Base-by-base conservation (phyloP, 1,140 invertebrate species). In the Anadara kagoshimensis region DNA sequence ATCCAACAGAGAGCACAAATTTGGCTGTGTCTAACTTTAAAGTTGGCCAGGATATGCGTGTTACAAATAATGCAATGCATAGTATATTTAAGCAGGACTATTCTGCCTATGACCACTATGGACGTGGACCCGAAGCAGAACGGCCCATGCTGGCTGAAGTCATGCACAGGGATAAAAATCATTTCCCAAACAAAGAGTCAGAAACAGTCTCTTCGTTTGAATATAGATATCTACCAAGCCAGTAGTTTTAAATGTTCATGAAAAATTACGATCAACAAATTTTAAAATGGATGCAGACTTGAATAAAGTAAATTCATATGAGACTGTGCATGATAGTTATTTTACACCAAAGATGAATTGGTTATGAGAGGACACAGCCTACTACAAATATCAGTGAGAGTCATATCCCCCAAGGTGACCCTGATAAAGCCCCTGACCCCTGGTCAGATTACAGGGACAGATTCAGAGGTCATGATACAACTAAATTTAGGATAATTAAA, bases 221-320 rank as follows among this genome's bases (percentile, higher is more conserved):
- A 63, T 83, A 83, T 43, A 73, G 76, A 59, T 72, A 75, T 63
- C 26, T 82, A n/a, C 49, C 72, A 14, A 84, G 51, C 78, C 79
- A 3, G 78, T 81, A 16, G 69, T 84, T 47, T 64, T 74, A 61
- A 76, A 82, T 65, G 69, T 73, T 2, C 79, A 82, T 43, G 76
- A 75, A 62, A 84, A 80, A 58, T 69, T 86, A n/a, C 54, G 83
- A 49, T 43, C 58, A 26, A 87, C 86, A 16, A 87, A 87, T 72
- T 87, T 86, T 63, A 87, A 86, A 65, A 84, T 85, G 83, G 86
- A 87, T 58, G 64, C 67, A 49, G 86, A 87, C 56, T 51, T 81
- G 16, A 82, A 44, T 41, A 85, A 87, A 78, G 71, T 86, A 14
- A 73, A 85, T 56, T 66, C 65, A 12, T 86, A 83, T 64, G 57